Evolutionary conservation across 2,797 vertebrate genomes (phyloP), one percentile per base, ranked within the genome.

Genomic region (Melanotaenia maccullochi): DNA sequence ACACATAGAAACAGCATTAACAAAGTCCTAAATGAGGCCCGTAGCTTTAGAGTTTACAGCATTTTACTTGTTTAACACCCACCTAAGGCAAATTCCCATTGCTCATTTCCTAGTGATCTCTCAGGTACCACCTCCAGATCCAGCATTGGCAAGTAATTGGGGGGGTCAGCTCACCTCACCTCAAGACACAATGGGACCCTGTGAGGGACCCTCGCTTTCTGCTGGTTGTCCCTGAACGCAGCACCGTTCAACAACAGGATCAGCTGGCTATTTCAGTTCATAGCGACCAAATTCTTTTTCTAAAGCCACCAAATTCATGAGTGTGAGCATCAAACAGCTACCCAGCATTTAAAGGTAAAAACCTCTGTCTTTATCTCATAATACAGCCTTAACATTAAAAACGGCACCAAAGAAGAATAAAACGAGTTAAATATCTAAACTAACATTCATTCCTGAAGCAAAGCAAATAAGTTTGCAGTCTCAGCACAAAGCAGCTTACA

Each of bases 11-110:
- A 13, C 38, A 40, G 38, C 38, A 40, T 13, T 14, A 7, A 7
- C 14, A 11, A 6, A 22, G 51, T 22, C 36, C 40, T 8, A 20
- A 25, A 18, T 9, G 2, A 9, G 12, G 14, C 40, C 2, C 3
- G 3, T 33, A 32, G 0, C 35, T 16, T 9, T 38, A 0, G 11
- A 1, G 12, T 13, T 51, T 30, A 24, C 0, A 0, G 47, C 35
- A 24, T 9, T 8, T 24, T 22, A 11, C 1, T 5, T 11, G 3
- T 24, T 9, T 28, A n/a, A 75, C 52, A 82, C 93, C 84, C 76
- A 98, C 98, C 98, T 94, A 99, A 94, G 75, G 97, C 96, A 82
- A 99, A 99, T 94, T 99, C 98, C 98, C 98, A 99, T 97, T 97
- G 98, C 91, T 99, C 97, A 94, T 99, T 98, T 95, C 97, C 98